A percentile compares a stretch with the other conserved stretches of the same genome.
Conservation (phyloP, 30 jellyfish, hydroid and myxozoan species). For the Turritopsis dohrnii region DNA sequence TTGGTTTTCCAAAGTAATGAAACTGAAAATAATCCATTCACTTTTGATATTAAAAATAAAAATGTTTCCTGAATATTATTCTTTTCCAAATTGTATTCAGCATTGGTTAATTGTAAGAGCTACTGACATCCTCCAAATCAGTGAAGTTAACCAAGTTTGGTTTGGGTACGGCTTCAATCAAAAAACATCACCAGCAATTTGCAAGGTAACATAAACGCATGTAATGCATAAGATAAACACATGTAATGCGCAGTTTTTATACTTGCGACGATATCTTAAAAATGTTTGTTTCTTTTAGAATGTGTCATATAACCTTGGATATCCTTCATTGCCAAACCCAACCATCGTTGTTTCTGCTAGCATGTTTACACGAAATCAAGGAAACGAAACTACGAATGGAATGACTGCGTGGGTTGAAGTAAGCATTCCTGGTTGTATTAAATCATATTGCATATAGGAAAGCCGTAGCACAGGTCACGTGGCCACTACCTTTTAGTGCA, state of each 20-base stretch:
- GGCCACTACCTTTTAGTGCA: no score
- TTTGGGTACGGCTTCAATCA: not conserved
- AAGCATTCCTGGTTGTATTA: not conserved
- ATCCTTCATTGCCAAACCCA: not conserved
- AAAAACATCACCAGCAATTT: not conserved
- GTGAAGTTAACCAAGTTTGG: not conserved
- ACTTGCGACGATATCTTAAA: no score
- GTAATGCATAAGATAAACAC: no score
- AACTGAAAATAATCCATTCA: no score
- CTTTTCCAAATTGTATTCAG: not conserved
- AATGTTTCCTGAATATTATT: no score
- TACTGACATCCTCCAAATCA: not conserved
- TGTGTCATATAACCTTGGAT: slow-evolving; percentile 2
- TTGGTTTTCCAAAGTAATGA: no score
- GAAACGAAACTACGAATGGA: not conserved
- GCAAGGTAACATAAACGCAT: no score
- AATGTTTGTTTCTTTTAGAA: not conserved
- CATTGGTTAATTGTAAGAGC: not conserved
- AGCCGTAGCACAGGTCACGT: no score
- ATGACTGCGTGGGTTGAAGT: slow-evolving; percentile 4
- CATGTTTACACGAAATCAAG: not conserved
- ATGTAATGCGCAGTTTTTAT: no score
- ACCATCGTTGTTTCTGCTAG: not conserved
- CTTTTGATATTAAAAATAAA: no score
- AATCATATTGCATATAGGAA: no score